Base-by-base conservation (phyloP, 1,140 invertebrate genomes). In the Maconellicoccus hirsutus region DNA sequence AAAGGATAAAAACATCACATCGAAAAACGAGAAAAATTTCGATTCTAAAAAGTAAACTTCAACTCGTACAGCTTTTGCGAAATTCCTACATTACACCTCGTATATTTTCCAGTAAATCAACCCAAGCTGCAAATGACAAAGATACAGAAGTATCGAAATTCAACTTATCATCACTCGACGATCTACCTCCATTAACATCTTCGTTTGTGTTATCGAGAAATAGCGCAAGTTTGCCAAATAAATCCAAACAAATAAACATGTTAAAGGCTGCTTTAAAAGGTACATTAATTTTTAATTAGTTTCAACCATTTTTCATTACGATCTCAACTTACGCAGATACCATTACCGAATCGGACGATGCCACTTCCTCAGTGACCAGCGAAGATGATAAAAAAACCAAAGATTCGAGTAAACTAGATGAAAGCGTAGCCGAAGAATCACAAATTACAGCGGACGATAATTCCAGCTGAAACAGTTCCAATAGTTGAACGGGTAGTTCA, bases 191-290 rank as follows among this genome's bases (percentile, higher is more conserved):
- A 10, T 71, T 81, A 70, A 76, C 77, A 73, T 73, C 79, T 70
- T 78, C 78, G 73, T 74, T 75, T 72, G 79, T 78, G 75, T 80
- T 79, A 73, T 78, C 79, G 75, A 79, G 79, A 74, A 73, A 76
- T 61, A 79, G 80, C 76, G 74, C 80, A 22, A 80, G 79, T 26
- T 78, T 78, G 12, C 72, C 81, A 23, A 80, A 80, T 75, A 78
- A 78, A 29, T 80, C 80, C 75, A 82, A 80, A 70, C 75, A 78
- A 72, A 79, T 81, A 73, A 79, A 81, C 29, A 80, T 25, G 10
- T 16, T 66, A 16, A 66, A 66, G 25, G 61, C 61, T 66, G 25
- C 25, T 2, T 25, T 66, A 6, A 22, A 25, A 26, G 61, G 61
- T 66, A 23, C 25, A 16, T 16, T 26, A 66, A 23, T 66, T 66